These are phyloP conservation scores for Osmerus eperlanus DNA, from an alignment of 2,113 vertebrate genomes.

Conservation along the genomic window DNA sequence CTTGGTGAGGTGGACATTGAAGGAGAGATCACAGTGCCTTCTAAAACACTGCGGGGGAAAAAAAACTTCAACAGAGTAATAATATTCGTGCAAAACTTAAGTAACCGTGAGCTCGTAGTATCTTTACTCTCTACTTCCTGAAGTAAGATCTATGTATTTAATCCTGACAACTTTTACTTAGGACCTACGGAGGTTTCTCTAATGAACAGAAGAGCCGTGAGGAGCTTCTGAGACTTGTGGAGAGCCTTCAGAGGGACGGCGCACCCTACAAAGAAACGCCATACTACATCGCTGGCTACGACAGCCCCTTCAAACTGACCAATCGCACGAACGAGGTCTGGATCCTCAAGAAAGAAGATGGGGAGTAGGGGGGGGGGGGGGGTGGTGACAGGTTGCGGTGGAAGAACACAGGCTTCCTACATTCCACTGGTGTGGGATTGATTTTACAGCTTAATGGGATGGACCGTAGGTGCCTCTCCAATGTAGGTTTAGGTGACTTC, in stretches of 20 bases:
- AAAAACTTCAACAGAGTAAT: neutral
- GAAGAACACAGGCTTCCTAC: neutral
- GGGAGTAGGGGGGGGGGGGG: constrained; percentile 23
- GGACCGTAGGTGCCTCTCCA: neutral
- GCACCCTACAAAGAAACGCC: constrained; percentile 68
- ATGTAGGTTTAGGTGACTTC: neutral
- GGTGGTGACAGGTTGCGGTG: neutral
- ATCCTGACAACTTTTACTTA: constrained; percentile 40
- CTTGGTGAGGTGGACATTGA: no score
- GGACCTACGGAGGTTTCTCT: constrained; percentile 71
- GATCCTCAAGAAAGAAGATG: constrained; percentile 62
- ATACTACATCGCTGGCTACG: constrained; percentile 76
- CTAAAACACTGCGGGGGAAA: no score
- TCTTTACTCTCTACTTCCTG: neutral
- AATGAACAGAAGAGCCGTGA: constrained; percentile 73
- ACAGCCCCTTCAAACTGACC: constrained; percentile 75
- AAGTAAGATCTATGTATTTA: neutral
- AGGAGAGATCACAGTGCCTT: no score
- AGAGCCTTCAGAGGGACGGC: constrained; percentile 72
- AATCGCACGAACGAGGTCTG: constrained; percentile 78
- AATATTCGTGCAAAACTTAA: neutral
- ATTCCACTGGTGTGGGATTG: neutral
- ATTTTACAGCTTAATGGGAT: no score
- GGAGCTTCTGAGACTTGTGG: constrained; percentile 73
- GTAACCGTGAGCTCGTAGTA: neutral